These are phyloP conservation scores for Drosophila rubida DNA, from an alignment of 2,888 invertebrate species.

Conservation along the genomic window DNA sequence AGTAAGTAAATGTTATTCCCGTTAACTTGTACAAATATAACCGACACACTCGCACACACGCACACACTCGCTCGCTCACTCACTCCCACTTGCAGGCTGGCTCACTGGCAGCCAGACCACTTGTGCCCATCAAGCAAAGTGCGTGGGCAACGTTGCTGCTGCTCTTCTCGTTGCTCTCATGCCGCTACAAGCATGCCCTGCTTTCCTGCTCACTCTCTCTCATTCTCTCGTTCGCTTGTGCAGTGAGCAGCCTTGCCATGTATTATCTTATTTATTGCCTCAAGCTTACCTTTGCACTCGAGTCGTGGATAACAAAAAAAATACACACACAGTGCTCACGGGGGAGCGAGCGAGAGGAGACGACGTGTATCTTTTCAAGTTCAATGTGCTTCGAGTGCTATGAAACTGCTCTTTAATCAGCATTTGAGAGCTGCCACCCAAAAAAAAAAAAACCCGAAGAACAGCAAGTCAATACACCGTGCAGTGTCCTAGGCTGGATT, in stretches of 20 bases:
- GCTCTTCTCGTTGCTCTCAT: conserved; percentile 18
- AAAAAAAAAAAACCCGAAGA: neutral
- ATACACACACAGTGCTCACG: neutral
- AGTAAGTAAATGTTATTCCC: conserved; percentile 77
- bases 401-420: conserved; percentile 28
- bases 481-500: no score
- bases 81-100: conserved; percentile 5
- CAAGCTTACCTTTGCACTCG: conserved; percentile 53
- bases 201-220: neutral
- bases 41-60: conserved; percentile 17
- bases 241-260: conserved; percentile 20
- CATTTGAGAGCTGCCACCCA: conserved; percentile 13
- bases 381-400: conserved; percentile 31
- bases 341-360: neutral
- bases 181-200: no score
- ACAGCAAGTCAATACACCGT: no score
- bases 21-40: conserved; percentile 72
- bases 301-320: conserved; percentile 15
- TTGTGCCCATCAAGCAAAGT: conserved; percentile 38
- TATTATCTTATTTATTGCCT: conserved; percentile 53
- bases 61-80: conserved; percentile 8
- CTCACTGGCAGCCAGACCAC: conserved; percentile 14
- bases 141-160: conserved; percentile 39
- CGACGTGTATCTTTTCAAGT: conserved; percentile 26
- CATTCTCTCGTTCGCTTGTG: neutral